Evolutionary conservation across 2,888 invertebrate genomes (phyloP).

Genomic region (Pinctada fucata): DNA sequence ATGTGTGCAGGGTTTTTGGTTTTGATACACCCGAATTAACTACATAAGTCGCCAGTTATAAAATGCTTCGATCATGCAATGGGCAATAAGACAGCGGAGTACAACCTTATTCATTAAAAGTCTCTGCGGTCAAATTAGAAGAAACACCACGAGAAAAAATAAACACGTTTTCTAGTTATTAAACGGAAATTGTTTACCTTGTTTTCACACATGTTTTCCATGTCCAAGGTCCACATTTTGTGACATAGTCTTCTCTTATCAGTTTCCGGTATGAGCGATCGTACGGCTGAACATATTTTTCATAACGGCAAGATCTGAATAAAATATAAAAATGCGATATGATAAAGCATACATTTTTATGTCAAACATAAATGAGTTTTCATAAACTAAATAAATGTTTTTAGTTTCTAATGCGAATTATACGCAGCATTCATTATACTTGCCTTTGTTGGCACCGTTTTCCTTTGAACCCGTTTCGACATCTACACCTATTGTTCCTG

Average conservation of each 20-base stretch:
- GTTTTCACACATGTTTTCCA: slow-evolving; percentile 64
- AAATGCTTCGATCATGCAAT: too few species aligned
- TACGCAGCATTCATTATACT: background rate
- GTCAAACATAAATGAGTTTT: background rate
- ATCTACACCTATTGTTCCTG: slow-evolving; percentile 91
- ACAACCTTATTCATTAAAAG: too few species aligned
- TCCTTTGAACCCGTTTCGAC: slow-evolving; percentile 89
- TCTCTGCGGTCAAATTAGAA: too few species aligned
- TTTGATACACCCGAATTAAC: too few species aligned
- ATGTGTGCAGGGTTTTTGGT: too few species aligned
- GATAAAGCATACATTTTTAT: background rate
- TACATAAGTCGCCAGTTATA: too few species aligned
- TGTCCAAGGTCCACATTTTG: slow-evolving; percentile 62
- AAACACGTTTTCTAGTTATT: too few species aligned
- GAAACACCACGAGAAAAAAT: too few species aligned
- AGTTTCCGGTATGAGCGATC: slow-evolving; percentile 58
- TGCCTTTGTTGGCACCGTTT: slow-evolving; percentile 88
- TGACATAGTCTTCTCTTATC: slow-evolving; percentile 54
- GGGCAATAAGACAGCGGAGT: too few species aligned
- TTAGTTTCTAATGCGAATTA: too few species aligned
- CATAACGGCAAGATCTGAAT: slow-evolving; percentile 61
- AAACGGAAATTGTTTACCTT: slow-evolving; percentile 44
- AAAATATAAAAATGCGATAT: slow-evolving; percentile 12
- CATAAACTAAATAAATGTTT: too few species aligned
- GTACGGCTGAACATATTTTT: slow-evolving; percentile 60